Base-by-base conservation (phyloP, 1,140 invertebrate genomes). In the Drosophila jambulina region DNA sequence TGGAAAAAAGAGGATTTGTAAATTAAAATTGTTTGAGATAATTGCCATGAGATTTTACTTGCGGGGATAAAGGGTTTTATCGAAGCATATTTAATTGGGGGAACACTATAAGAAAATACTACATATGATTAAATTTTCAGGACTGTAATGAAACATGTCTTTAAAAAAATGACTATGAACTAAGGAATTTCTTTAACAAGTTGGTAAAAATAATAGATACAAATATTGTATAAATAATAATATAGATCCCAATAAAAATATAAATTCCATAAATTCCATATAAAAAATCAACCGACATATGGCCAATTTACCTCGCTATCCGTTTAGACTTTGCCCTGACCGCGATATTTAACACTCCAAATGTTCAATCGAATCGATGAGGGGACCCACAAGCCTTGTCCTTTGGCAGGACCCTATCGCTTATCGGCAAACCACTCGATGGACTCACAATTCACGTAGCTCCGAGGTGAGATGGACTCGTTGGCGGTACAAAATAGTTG, bases 11-110 rank as follows among this genome's bases (percentile, higher is more conserved):
- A 12, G 56, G n/a, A 25, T 51, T 43, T 21, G 17, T 10, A n/a
- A 34, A 82, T 79, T 82, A 63, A 75, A 79, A 82, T 86, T 82
- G 71, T 78, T 81, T 51, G 74, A 85, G 80, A 78, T 85, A 85
- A 85, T 85, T 85, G 78, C 58, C 59, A 70, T 84, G n/a, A 32
- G 13, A 17, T 34, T 15, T 4, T 53, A 38, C 15, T 21, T 17
- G 8, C 2, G 19, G 21, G 6, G n/a, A 21, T 5, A 17, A 23
- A 3, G 8, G 9, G 2, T 23, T 36, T 27, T 7, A 27, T 29
- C 1, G 9, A 12, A 32, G 1, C n/a, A 8, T 1, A 25, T 46
- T n/a, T 49, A n/a, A 27, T n/a, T 48, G 3, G 7, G 3, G 15
- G 1, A 43, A 23, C 3, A 48, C 15, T 9, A 7, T 19, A 12